phyloP scores from a whole-genome alignment of 2,888 invertebrate species.

The Hydrotaea cyrtoneurina region DNA sequence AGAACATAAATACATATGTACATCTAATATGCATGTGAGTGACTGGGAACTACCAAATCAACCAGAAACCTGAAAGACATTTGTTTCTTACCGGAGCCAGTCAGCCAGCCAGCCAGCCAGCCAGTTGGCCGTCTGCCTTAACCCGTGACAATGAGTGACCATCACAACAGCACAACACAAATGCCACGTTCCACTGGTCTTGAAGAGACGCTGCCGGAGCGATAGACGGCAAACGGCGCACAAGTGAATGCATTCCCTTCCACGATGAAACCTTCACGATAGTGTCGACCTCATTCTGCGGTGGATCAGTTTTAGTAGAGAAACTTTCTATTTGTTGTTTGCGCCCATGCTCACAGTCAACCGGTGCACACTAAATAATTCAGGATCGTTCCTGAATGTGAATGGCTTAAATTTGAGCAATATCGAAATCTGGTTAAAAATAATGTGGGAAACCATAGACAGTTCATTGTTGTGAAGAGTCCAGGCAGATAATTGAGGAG shows the following conservation, averaged over 20 bases:
- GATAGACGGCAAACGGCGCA: not conserved
- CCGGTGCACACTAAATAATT: too few species aligned
- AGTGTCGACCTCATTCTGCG: too few species aligned
- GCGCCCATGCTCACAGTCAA: too few species aligned
- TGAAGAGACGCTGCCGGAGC: not conserved
- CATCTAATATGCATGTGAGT: not conserved
- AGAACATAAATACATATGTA: too few species aligned
- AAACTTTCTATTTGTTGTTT: too few species aligned
- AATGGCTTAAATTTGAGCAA: too few species aligned
- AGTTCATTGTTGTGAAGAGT: not conserved
- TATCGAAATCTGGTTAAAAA: not conserved
- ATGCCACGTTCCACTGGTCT: not conserved
- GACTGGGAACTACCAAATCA: not conserved
- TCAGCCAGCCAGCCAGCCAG: conserved; percentile 14
- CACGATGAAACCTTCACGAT: too few species aligned
- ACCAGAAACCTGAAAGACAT: not conserved
- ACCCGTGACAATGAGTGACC: conserved; percentile 17
- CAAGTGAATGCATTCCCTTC: too few species aligned
- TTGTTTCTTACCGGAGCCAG: conserved; percentile 6
- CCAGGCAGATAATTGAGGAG: not conserved
- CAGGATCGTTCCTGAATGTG: too few species aligned
- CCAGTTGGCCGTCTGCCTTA: not conserved
- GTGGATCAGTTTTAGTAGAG: too few species aligned
- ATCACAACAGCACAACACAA: not conserved
- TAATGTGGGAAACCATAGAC: not conserved